phyloP scores from a whole-genome alignment of 1,140 invertebrate species.

The Drosophila takahashii region DNA sequence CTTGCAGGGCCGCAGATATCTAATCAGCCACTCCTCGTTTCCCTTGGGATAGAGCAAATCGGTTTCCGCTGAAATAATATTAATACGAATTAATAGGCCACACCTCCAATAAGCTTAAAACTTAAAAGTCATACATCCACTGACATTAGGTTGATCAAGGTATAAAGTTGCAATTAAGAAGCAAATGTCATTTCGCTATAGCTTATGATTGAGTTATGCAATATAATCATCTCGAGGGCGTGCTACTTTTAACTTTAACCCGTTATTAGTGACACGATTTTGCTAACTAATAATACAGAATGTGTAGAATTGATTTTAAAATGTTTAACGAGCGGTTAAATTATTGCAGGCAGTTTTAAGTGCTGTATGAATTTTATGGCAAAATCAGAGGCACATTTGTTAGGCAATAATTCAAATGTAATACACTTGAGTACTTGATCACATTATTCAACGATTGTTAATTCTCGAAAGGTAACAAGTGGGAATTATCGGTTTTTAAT shows the following conservation, averaged over 20 bases:
- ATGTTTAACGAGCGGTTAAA: not conserved
- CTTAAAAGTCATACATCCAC: not conserved
- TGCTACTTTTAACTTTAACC: slow-evolving; percentile 3
- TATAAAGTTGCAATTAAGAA: slow-evolving; percentile 14
- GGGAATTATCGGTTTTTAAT: not conserved
- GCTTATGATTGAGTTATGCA: slow-evolving; percentile 6
- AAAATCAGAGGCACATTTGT: not conserved
- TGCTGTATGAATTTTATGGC: not conserved
- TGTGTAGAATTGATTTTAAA: slow-evolving; percentile 1
- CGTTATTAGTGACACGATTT: slow-evolving; percentile 28
- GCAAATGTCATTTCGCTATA: slow-evolving; percentile 5
- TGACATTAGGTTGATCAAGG: not conserved
- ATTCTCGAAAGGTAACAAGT: slow-evolving; percentile 8
- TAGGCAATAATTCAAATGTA: not conserved
- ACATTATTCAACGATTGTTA: slow-evolving; percentile 1
- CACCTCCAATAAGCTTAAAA: not conserved
- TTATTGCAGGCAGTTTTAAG: not conserved
- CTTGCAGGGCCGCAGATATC: slow-evolving; percentile 92
- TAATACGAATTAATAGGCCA: slow-evolving; percentile 35
- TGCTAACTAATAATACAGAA: not conserved
- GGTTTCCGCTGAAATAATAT: slow-evolving; percentile 87
- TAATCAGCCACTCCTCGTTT: slow-evolving; percentile 90
- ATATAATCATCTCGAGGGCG: slow-evolving; percentile 7
- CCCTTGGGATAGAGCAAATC: slow-evolving; percentile 89
- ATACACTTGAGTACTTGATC: not conserved